phyloP scores from a whole-genome alignment of 2,888 invertebrate species.

The Taenaris catops region DNA sequence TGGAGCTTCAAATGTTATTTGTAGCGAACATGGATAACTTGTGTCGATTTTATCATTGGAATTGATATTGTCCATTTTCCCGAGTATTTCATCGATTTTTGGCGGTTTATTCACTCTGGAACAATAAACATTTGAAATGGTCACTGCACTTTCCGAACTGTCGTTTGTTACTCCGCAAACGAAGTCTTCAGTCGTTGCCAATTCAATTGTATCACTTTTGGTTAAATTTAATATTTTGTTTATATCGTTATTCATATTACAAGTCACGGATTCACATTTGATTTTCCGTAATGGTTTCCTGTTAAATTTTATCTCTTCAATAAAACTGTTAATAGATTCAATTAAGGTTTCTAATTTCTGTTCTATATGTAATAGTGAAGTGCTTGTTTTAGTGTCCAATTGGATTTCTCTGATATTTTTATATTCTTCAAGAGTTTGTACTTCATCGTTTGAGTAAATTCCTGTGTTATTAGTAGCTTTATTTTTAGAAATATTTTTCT shows the following conservation, averaged over 20 bases:
- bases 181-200: slow-evolving; percentile 21
- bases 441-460: neutral
- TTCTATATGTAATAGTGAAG: slow-evolving; percentile 40
- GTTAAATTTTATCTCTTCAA: slow-evolving; percentile 37
- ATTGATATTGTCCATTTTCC: neutral
- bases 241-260: slow-evolving; percentile 10
- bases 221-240: slow-evolving; percentile 23
- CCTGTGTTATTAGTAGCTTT: slow-evolving; percentile 7
- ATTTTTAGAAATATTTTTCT: slow-evolving; percentile 3
- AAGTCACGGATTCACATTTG: slow-evolving; percentile 23
- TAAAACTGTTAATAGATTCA: slow-evolving; percentile 42
- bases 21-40: slow-evolving; percentile 31
- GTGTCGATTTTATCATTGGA: neutral
- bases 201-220: slow-evolving; percentile 26
- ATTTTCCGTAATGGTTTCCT: slow-evolving; percentile 19
- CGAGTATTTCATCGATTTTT: slow-evolving; percentile 2
- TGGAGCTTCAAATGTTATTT: slow-evolving; percentile 43
- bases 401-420: neutral
- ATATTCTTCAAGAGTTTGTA: slow-evolving; percentile 2
- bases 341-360: slow-evolving; percentile 46
- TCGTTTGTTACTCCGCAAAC: slow-evolving; percentile 25
- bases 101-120: neutral
- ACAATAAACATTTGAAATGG: neutral
- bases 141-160: slow-evolving; percentile 22
- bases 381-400: slow-evolving; percentile 17